Conservation (phyloP, 2,888 invertebrate species). For the Polymixis flavicincta region DNA sequence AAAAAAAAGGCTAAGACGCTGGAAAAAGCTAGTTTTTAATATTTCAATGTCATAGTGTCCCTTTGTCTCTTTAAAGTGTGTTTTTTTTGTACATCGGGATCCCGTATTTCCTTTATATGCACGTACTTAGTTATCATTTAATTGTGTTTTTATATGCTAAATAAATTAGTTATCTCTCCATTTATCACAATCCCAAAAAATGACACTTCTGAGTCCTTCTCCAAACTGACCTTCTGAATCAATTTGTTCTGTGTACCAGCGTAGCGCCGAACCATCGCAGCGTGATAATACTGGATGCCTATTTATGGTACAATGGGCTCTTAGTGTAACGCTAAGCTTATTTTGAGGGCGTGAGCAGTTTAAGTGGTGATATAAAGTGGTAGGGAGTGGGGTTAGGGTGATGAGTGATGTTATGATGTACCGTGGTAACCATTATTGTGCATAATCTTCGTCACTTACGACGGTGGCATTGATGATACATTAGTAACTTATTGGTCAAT, state of each 20-base stretch:
- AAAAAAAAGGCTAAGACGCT: no score
- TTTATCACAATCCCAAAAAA: neutral
- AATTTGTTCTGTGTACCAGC: neutral
- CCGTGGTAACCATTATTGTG: neutral
- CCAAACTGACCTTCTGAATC: conserved; percentile 22
- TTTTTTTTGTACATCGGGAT: neutral
- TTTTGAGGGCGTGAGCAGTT: conserved; percentile 48
- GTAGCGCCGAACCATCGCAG: conserved; percentile 54
- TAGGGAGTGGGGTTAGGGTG: neutral
- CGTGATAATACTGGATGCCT: conserved; percentile 59
- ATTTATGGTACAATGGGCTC: conserved; percentile 61
- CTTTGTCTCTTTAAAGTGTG: neutral
- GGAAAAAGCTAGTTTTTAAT: no score
- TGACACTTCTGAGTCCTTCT: neutral
- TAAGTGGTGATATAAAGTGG: conserved; percentile 29
- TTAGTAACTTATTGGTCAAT: neutral
- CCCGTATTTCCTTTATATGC: neutral
- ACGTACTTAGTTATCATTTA: neutral
- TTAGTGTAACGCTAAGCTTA: conserved; percentile 62
- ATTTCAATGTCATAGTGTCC: neutral
- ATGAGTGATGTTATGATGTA: neutral
- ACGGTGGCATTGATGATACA: neutral
- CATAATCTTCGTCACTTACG: neutral
- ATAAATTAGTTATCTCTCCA: no score
- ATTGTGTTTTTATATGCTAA: neutral